These are phyloP conservation scores for Brachyptera risi DNA, from an alignment of 2,888 invertebrate genomes.

Conservation along the genomic window DNA sequence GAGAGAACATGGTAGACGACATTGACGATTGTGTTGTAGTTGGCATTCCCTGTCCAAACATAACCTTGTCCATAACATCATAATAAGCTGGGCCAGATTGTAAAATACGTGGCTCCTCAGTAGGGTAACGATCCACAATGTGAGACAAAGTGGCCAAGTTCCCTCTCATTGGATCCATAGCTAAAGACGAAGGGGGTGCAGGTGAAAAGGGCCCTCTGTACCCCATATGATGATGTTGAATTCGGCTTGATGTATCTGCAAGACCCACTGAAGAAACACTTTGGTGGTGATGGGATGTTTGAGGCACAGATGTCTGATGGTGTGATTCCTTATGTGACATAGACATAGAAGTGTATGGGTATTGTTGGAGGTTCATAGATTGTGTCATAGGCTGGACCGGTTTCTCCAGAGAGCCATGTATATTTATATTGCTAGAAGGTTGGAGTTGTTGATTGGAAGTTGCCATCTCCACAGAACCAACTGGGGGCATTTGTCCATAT, in stretches of 20 bases:
- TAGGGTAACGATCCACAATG: constrained; percentile 56
- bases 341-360: no score
- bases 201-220: constrained; percentile 30
- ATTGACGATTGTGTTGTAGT: constrained; percentile 18
- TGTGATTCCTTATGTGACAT: no score
- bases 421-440: no score
- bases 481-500: neutral
- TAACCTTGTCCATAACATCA: constrained; percentile 42
- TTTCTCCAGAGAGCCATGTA: no score
- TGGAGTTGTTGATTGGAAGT: no score
- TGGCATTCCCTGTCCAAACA: constrained; percentile 32
- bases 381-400: no score
- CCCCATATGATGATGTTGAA: constrained; percentile 1
- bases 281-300: neutral
- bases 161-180: constrained; percentile 47
- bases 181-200: constrained; percentile 43
- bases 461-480: no score
- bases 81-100: constrained; percentile 46
- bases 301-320: no score
- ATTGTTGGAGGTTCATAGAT: no score
- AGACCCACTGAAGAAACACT: neutral
- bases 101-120: constrained; percentile 52
- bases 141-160: constrained; percentile 57
- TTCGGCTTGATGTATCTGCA: neutral
- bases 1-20: constrained; percentile 27